Evolutionary conservation across 2,113 vertebrate genomes (phyloP).

Genomic region (Polyodon spathula): DNA sequence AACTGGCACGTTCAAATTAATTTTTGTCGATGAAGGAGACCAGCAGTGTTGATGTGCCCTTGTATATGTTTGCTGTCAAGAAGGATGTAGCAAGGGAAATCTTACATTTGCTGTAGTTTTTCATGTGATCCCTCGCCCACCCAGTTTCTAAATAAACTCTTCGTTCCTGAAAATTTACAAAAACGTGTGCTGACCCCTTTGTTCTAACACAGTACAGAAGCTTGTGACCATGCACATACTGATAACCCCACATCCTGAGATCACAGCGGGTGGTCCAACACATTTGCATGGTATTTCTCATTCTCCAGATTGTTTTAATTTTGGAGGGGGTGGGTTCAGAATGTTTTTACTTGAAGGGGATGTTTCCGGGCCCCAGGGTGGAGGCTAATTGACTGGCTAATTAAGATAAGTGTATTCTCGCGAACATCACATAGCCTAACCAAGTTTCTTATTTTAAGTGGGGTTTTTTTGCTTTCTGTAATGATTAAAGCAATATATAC

Average conservation of each 20-base stretch:
- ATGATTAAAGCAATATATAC: conserved; percentile 12
- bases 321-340: conserved; percentile 2
- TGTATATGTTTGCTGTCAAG: conserved; percentile 12
- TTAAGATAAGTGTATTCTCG: conserved; percentile 49
- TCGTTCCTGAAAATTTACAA: conserved; percentile 8
- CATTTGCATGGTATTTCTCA: conserved; percentile 19
- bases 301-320: conserved; percentile 14
- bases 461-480: conserved; percentile 18
- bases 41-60: background rate
- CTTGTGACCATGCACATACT: conserved; percentile 10
- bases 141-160: conserved; percentile 22
- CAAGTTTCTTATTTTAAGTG: conserved; percentile 42
- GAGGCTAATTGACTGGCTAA: conserved; percentile 49
- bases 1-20: conserved; percentile 5
- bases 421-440: conserved; percentile 45
- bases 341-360: conserved; percentile 20
- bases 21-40: background rate
- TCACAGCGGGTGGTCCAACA: conserved; percentile 17
- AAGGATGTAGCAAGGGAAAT: conserved; percentile 11
- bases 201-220: conserved; percentile 10
- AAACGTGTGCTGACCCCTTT: conserved; percentile 6
- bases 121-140: conserved; percentile 15
- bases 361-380: conserved; percentile 33
- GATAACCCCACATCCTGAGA: background rate
- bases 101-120: conserved; percentile 11